Percentiles rank a stretch among this genome's conserved stretches.
These are phyloP conservation scores for Trichopoda pennipes DNA, from an alignment of 2,888 invertebrate genomes.

Conservation along the genomic window DNA sequence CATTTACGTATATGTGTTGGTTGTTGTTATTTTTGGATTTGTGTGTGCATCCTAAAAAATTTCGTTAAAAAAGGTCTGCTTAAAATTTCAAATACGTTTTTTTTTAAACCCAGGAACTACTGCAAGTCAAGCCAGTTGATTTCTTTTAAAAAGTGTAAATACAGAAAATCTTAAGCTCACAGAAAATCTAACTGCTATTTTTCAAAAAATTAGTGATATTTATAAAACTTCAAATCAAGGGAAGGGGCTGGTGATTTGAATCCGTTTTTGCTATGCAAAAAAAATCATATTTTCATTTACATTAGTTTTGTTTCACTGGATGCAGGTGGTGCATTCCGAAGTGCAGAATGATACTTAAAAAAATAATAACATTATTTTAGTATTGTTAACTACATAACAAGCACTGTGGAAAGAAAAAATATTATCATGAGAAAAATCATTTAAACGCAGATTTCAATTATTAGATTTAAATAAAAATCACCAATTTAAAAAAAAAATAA, in stretches of 20 bases:
- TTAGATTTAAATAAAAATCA: too few relatives aligned
- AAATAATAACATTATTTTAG: conserved; percentile 9
- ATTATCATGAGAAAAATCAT: too few relatives aligned
- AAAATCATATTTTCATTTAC: background rate
- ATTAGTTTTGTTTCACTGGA: conserved; percentile 27
- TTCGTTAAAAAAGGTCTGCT: conserved; percentile 11
- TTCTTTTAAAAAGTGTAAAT: too few relatives aligned
- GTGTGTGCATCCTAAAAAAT: conserved; percentile 8
- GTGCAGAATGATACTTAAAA: conserved; percentile 37
- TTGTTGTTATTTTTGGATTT: background rate
- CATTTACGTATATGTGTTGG: background rate
- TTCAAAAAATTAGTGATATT: too few relatives aligned
- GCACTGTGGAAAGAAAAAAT: conserved; percentile 10
- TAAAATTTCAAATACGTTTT: conserved; percentile 45
- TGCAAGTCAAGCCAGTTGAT: background rate
- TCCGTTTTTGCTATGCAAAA: background rate
- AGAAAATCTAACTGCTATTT: too few relatives aligned
- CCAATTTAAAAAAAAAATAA: too few relatives aligned
- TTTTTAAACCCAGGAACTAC: background rate
- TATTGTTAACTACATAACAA: background rate
- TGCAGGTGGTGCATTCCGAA: conserved; percentile 55
- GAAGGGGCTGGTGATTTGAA: too few relatives aligned
- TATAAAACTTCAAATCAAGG: too few relatives aligned
- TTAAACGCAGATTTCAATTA: too few relatives aligned
- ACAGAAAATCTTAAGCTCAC: too few relatives aligned